phyloP scores from a whole-genome alignment of 2,888 invertebrate species.

The Trissolcus japonicus region DNA sequence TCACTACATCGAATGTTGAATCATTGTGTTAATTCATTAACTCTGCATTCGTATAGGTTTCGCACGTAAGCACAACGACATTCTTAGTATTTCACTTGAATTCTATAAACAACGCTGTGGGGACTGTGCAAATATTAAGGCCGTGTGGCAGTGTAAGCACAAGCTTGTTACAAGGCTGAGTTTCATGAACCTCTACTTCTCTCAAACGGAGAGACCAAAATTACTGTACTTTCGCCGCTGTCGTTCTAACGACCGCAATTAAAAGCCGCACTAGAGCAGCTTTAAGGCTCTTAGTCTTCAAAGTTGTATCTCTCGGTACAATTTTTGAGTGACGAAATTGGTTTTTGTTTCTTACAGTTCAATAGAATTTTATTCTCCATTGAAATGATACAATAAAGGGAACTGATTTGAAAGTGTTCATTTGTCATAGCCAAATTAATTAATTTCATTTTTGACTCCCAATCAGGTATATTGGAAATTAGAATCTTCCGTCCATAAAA shows the following conservation, averaged over 20 bases:
- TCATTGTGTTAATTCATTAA: conserved; percentile 18
- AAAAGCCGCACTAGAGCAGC: conserved; percentile 37
- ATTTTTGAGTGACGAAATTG: not conserved
- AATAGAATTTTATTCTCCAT: too few relatives aligned
- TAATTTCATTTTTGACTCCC: too few relatives aligned
- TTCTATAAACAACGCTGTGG: conserved; percentile 48
- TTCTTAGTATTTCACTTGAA: conserved; percentile 36
- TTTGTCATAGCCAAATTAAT: too few relatives aligned
- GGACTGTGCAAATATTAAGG: conserved; percentile 59
- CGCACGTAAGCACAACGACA: not conserved
- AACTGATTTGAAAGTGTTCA: too few relatives aligned
- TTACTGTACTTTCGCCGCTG: conserved; percentile 58
- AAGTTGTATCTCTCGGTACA: not conserved
- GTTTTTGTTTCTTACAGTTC: too few relatives aligned
- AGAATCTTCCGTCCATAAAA: too few relatives aligned
- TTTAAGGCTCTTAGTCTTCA: conserved; percentile 27
- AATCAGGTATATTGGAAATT: too few relatives aligned
- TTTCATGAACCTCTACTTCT: conserved; percentile 57
- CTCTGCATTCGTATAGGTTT: not conserved
- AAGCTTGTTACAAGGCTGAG: conserved; percentile 49
- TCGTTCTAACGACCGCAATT: conserved; percentile 56
- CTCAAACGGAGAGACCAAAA: conserved; percentile 56
- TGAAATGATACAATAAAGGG: too few relatives aligned
- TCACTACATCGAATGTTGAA: not conserved
- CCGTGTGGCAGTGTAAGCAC: conserved; percentile 51